Evolutionary conservation across 2,888 invertebrate species (phyloP).

Genomic region (Steinernema hermaphroditum): DNA sequence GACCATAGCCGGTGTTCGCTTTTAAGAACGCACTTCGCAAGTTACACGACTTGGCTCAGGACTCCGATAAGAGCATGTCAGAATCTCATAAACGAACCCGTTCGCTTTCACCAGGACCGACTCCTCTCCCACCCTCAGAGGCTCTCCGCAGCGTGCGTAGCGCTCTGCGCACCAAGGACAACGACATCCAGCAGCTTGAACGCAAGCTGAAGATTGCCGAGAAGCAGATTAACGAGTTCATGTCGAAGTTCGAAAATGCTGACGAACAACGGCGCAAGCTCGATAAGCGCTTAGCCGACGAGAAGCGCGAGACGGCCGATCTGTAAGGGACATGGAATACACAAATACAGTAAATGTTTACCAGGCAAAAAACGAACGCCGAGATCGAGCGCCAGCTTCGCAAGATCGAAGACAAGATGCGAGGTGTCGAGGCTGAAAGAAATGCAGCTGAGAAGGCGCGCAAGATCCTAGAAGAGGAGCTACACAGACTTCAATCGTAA

Average conservation of each 20-base stretch:
- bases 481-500: slow-evolving; percentile 60
- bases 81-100: slow-evolving; percentile 59
- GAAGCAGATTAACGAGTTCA: slow-evolving; percentile 46
- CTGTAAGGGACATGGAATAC: slow-evolving; percentile 35
- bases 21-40: slow-evolving; percentile 57
- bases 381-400: slow-evolving; percentile 59
- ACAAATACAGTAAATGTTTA: slow-evolving; percentile 1
- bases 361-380: slow-evolving; percentile 56
- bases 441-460: slow-evolving; percentile 61
- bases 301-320: slow-evolving; percentile 53
- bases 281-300: slow-evolving; percentile 60
- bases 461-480: slow-evolving; percentile 62
- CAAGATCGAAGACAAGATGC: slow-evolving; percentile 61
- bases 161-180: slow-evolving; percentile 61
- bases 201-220: slow-evolving; percentile 61
- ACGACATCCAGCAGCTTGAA: slow-evolving; percentile 63
- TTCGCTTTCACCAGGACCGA: slow-evolving; percentile 60
- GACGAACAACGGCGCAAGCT: slow-evolving; percentile 60
- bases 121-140: slow-evolving; percentile 59
- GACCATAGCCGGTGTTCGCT: not conserved
- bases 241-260: slow-evolving; percentile 59
- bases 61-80: slow-evolving; percentile 45
- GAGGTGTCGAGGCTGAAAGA: slow-evolving; percentile 56
- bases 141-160: slow-evolving; percentile 62
- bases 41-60: slow-evolving; percentile 60